A percentile compares a stretch with the other conserved stretches of the same genome.
These are phyloP conservation scores for Triplophysa dalaica DNA, from an alignment of 2,113 vertebrate species.

Conservation along the genomic window DNA sequence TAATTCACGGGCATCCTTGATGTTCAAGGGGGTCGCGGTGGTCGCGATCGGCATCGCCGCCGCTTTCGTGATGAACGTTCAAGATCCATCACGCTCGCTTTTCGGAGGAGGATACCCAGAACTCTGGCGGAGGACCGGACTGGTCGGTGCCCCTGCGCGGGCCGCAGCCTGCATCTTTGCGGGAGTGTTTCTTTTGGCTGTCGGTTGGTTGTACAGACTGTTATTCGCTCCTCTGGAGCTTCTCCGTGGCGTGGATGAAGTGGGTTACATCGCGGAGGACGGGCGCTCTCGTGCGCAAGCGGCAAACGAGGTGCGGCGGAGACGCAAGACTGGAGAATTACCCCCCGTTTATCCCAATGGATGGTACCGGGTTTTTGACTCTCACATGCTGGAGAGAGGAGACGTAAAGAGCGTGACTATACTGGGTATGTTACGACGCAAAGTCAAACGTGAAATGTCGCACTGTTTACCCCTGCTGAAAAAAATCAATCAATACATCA, in stretches of 20 bases:
- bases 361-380: constrained; percentile 80
- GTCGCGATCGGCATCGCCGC: constrained; percentile 55
- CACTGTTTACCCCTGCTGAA: background rate
- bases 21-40: constrained; percentile 47
- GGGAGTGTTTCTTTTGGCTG: constrained; percentile 50
- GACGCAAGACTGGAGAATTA: constrained; percentile 72
- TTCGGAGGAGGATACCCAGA: constrained; percentile 35
- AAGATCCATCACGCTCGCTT: constrained; percentile 50
- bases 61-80: constrained; percentile 48
- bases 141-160: constrained; percentile 46
- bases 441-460: background rate
- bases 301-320: constrained; percentile 72
- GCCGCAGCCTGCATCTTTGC: constrained; percentile 53
- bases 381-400: constrained; percentile 69
- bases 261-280: constrained; percentile 73
- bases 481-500: too few relatives aligned
- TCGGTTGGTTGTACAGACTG: constrained; percentile 65
- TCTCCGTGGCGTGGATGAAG: constrained; percentile 68
- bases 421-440: constrained; percentile 69
- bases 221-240: constrained; percentile 72
- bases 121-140: constrained; percentile 57
- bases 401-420: constrained; percentile 68
- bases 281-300: constrained; percentile 70
- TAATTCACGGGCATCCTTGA: constrained; percentile 43
- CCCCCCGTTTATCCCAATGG: constrained; percentile 83